These are phyloP conservation scores for Calyptomena viridis DNA, from an alignment of 2,113 vertebrate genomes.

Conservation along the genomic window DNA sequence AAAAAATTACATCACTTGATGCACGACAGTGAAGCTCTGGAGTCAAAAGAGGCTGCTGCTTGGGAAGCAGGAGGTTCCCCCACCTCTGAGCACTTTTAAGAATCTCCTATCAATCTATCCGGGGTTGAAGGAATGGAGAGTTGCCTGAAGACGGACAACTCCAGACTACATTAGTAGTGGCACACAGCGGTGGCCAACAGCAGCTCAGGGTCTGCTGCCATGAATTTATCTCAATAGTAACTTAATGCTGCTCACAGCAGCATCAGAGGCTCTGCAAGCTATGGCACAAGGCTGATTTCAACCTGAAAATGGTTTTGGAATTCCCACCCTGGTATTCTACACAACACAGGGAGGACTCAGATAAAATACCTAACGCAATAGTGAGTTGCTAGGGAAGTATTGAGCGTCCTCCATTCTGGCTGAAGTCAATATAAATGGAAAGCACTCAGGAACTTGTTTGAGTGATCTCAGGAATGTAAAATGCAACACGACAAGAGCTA, in stretches of 20 bases:
- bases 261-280: neutral
- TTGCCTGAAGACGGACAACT: neutral
- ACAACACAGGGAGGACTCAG: neutral
- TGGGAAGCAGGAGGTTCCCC: neutral
- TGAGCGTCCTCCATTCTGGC: neutral
- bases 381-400: neutral
- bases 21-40: neutral
- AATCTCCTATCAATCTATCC: neutral
- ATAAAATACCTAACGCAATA: neutral
- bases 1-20: neutral
- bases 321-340: neutral
- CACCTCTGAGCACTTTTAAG: neutral
- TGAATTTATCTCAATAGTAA: neutral
- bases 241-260: fast-evolving
- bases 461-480: neutral
- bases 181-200: neutral
- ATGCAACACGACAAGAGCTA: neutral
- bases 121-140: neutral
- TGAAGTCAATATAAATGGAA: neutral
- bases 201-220: neutral
- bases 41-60: neutral
- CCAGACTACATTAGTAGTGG: neutral
- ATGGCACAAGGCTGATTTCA: neutral
- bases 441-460: neutral
- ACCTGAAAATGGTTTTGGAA: neutral